A percentile compares a stretch with the other conserved stretches of the same genome.
Conservation (phyloP, 2,113 vertebrate species). For the Sprattus sprattus region DNA sequence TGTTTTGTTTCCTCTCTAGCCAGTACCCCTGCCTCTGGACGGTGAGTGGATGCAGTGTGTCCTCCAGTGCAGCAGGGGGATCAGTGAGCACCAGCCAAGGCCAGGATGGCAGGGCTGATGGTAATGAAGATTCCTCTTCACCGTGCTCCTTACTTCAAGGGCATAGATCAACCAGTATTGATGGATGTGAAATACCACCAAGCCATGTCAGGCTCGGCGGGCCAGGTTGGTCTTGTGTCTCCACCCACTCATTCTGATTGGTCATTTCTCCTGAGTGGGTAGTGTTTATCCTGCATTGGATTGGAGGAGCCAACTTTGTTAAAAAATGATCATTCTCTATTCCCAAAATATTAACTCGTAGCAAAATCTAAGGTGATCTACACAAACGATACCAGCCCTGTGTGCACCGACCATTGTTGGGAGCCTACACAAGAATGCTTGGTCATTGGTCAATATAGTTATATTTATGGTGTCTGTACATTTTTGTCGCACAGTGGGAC, state of each 20-base stretch:
- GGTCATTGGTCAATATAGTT: background rate
- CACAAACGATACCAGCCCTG: background rate
- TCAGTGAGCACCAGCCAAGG: conserved; percentile 59
- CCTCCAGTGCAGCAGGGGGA: conserved; percentile 62
- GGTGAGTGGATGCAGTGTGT: conserved; percentile 70
- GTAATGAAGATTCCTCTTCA: conserved; percentile 63
- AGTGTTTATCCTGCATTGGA: background rate
- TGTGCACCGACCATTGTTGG: background rate
- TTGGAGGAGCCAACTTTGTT: background rate
- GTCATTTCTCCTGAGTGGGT: background rate
- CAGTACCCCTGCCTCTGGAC: conserved; percentile 91
- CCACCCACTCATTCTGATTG: conserved; percentile 78
- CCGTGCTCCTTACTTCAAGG: conserved; percentile 67
- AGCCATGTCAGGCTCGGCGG: conserved; percentile 69
- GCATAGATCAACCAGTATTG: conserved; percentile 66
- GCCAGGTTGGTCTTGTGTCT: conserved; percentile 75
- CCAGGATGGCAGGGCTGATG: conserved; percentile 72
- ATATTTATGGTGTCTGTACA: background rate
- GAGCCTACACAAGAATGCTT: background rate
- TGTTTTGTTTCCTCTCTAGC: conserved; percentile 60
- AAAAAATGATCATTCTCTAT: background rate
- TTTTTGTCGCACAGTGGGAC: background rate
- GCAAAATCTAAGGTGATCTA: background rate
- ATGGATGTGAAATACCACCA: conserved; percentile 70
- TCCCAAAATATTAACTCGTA: background rate